Conservation (phyloP, 2,888 invertebrate species). For the Andrena marginata region DNA sequence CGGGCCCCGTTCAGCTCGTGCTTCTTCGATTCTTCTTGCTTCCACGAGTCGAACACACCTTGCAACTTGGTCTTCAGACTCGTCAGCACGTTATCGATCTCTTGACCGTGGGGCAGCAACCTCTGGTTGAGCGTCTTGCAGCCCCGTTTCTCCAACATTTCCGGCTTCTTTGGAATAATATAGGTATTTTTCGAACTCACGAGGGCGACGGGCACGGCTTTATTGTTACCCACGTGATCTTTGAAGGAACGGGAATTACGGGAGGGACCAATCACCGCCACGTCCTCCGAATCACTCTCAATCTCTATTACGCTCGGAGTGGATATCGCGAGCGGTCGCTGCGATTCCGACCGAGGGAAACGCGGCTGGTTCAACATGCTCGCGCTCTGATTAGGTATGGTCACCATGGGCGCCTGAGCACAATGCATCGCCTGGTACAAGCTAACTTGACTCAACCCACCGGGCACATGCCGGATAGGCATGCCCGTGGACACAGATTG, state of each 20-base stretch:
- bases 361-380: conserved; percentile 26
- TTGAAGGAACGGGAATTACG: neutral
- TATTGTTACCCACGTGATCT: neutral
- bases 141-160: neutral
- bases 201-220: conserved; percentile 67
- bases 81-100: conserved; percentile 73
- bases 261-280: conserved; percentile 23
- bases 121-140: conserved; percentile 39
- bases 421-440: conserved; percentile 27
- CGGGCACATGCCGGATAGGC: conserved; percentile 1
- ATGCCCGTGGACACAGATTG: conserved; percentile 18
- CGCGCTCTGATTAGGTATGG: conserved; percentile 59
- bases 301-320: conserved; percentile 63
- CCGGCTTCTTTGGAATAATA: neutral
- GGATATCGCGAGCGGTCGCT: neutral
- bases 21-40: conserved; percentile 55
- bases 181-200: conserved; percentile 55
- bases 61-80: conserved; percentile 65
- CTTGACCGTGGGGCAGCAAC: conserved; percentile 71
- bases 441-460: conserved; percentile 7
- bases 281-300: conserved; percentile 70
- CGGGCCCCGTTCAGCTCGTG: conserved; percentile 32
- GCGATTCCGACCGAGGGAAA: conserved; percentile 21
- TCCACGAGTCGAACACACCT: conserved; percentile 21
- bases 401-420: conserved; percentile 60